Evolutionary conservation across 2,888 invertebrate species (phyloP).

Genomic region (Teleiodes luculella): DNA sequence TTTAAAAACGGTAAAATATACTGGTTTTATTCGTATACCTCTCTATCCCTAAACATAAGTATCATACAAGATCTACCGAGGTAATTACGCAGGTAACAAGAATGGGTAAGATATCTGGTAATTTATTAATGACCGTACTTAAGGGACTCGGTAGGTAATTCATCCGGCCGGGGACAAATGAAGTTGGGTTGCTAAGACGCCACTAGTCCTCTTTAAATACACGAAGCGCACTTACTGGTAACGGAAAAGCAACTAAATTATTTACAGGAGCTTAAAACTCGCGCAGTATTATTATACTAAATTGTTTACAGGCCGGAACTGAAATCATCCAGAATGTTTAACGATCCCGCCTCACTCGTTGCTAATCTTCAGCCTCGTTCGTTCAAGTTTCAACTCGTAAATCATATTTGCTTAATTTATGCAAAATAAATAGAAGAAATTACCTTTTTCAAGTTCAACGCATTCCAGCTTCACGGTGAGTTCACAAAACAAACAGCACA

Average conservation of each 20-base stretch:
- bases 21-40: too few relatives aligned
- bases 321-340: conserved; percentile 16
- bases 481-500: conserved; percentile 68
- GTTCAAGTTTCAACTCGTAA: neutral
- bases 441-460: conserved; percentile 13
- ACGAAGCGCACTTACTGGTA: conserved; percentile 1
- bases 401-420: neutral
- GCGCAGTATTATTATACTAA: conserved; percentile 19
- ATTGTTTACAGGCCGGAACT: conserved; percentile 2
- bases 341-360: neutral
- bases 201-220: conserved; percentile 11
- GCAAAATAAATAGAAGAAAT: conserved; percentile 5
- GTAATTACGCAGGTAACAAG: too few relatives aligned
- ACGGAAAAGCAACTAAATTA: conserved; percentile 28
- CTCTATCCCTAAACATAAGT: too few relatives aligned
- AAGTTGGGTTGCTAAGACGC: conserved; percentile 6
- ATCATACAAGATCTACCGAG: too few relatives aligned
- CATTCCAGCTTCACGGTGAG: conserved; percentile 16
- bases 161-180: neutral
- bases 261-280: conserved; percentile 28
- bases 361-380: neutral
- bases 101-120: neutral
- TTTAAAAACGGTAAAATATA: too few relatives aligned
- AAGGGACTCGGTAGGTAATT: neutral
- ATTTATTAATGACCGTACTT: neutral